Evolutionary conservation across 2,797 vertebrate genomes (phyloP).

Genomic region (Pseudochaenichthys georgianus): DNA sequence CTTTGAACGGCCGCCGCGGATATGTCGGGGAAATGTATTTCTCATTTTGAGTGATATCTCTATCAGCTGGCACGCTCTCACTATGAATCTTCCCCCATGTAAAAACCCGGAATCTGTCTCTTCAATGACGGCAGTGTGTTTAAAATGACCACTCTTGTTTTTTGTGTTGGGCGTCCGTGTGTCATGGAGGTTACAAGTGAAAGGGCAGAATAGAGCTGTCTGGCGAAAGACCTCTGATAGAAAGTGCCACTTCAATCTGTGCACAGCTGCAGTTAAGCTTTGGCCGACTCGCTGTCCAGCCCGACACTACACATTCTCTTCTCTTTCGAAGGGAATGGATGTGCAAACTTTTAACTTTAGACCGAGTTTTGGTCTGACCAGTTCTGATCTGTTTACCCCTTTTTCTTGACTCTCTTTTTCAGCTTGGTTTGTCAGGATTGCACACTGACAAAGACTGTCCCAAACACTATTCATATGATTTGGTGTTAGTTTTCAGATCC

Average conservation of each 20-base stretch:
- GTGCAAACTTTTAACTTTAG: conserved; percentile 83
- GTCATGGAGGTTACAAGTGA: conserved; percentile 73
- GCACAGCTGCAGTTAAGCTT: conserved; percentile 75
- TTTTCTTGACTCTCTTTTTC: conserved; percentile 54
- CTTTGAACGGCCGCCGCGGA: conserved; percentile 66
- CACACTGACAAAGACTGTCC: conserved; percentile 32
- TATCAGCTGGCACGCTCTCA: conserved; percentile 65
- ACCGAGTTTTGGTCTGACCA: conserved; percentile 65
- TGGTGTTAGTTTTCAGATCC: conserved; percentile 53
- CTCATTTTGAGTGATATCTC: conserved; percentile 77
- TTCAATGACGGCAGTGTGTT: conserved; percentile 64
- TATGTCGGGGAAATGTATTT: conserved; percentile 72
- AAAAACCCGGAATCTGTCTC: conserved; percentile 66
- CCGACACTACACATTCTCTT: conserved; percentile 80
- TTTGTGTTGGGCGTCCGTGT: conserved; percentile 64
- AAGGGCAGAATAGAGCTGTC: conserved; percentile 76
- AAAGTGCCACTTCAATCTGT: conserved; percentile 83
- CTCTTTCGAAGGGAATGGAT: conserved; percentile 70
- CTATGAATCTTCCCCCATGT: conserved; percentile 60
- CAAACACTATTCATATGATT: conserved; percentile 48
- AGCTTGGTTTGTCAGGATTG: conserved; percentile 60
- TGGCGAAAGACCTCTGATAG: conserved; percentile 80
- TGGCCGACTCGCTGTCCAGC: conserved; percentile 74
- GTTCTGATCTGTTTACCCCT: conserved; percentile 48
- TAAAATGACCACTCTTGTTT: conserved; percentile 76